These are phyloP conservation scores for Cyclophora albipunctata DNA, from an alignment of 2,888 invertebrate genomes.

Conservation along the genomic window DNA sequence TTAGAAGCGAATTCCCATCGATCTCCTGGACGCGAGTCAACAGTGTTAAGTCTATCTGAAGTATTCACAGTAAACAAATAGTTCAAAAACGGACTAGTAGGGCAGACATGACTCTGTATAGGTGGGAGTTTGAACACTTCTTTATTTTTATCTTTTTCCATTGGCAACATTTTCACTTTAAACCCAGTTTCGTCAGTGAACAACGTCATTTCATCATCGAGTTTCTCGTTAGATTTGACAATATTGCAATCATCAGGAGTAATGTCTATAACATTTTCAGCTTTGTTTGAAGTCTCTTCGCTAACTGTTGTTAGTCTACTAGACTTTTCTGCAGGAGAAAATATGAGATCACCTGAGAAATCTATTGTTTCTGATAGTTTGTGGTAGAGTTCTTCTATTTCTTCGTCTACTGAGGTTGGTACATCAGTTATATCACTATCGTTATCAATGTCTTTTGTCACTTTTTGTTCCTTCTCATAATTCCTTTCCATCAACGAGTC, in stretches of 20 bases:
- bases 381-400: constrained; percentile 50
- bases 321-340: constrained; percentile 20
- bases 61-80: constrained; percentile 36
- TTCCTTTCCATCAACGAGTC: constrained; percentile 48
- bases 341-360: constrained; percentile 22
- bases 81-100: constrained; percentile 40
- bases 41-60: constrained; percentile 22
- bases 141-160: constrained; percentile 8
- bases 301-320: constrained; percentile 51
- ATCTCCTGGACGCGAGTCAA: constrained; percentile 31
- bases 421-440: constrained; percentile 35
- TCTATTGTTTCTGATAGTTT: constrained; percentile 41
- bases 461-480: constrained; percentile 5
- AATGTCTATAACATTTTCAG: constrained; percentile 40
- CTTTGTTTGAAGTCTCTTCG: constrained; percentile 50
- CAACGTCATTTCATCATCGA: constrained; percentile 31
- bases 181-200: constrained; percentile 37
- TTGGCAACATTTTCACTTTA: constrained; percentile 37
- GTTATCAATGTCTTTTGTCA: constrained; percentile 15
- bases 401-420: constrained; percentile 44
- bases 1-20: constrained; percentile 42
- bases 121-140: constrained; percentile 51
- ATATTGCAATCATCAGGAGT: constrained; percentile 22
- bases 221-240: constrained; percentile 2
- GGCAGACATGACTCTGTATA: constrained; percentile 37